Base-by-base conservation (phyloP, 2,113 vertebrate species). In the Trematocara stigmaticum region DNA sequence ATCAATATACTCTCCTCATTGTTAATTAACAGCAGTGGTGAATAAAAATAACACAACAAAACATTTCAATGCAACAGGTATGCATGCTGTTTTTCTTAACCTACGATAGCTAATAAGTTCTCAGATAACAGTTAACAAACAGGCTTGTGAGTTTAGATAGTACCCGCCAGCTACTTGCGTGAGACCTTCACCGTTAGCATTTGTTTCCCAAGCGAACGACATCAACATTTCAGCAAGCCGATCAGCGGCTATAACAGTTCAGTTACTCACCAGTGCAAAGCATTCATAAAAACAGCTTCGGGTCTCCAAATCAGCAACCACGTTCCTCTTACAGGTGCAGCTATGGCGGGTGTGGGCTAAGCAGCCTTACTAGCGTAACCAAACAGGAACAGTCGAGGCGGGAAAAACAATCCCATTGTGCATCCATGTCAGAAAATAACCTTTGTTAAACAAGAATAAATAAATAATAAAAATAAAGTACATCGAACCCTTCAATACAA, bases 251-350 rank as follows among this genome's bases (percentile, higher is more conserved):
- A 6, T 34, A 59, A 34, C 57, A 10, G 57, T 0, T 61, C 5
- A 18, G 8, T 6, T 34, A 61, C 15, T 35, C 9, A 61, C 56
- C 29, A 59, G 56, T 18, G 56, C 8, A 59, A 18, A 59, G 29
- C 56, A 59, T 4, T 18, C 8, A 61, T 18, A 61, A 4, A 34
- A 61, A n/a, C 2, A 18, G 57, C 16, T 61, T 35, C 2, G 0
- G 57, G 2, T 35, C 16, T 61, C 57, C 57, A 61, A 34, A 10
- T 61, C 31, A 61, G 57, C 16, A 0, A 35, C 31, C 1, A n/a
- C 9, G 2, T 0, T 35, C 5, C 3, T 35, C 57, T 0, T 35
- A 61, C 16, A 0, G 31, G 57, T 61, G 31, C 57, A 35, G 57
- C 31, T 11, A 35, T 61, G 16, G 57, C 5, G 1, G 16, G 57